Conservation (phyloP, 2,888 invertebrate genomes). For the Thecocarcelia acutangulata region DNA sequence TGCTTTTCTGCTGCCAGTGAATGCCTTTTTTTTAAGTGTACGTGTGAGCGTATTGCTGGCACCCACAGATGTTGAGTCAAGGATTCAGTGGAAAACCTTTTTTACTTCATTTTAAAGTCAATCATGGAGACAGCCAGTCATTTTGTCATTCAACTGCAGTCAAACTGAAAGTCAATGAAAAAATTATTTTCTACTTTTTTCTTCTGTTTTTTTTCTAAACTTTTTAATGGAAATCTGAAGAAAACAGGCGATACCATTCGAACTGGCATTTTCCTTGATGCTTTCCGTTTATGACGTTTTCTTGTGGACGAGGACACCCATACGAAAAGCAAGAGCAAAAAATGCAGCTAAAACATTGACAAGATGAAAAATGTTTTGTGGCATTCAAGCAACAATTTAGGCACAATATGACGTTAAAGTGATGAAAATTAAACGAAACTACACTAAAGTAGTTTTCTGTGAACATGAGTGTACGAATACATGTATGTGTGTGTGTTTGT, state of each 20-base stretch:
- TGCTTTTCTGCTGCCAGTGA: no score
- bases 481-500: background rate
- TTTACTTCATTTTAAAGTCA: conserved; percentile 46
- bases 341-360: conserved; percentile 5
- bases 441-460: conserved; percentile 9
- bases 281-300: background rate
- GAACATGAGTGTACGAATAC: background rate
- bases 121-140: conserved; percentile 53
- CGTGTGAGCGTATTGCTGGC: background rate
- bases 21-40: no score
- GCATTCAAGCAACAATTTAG: conserved; percentile 22
- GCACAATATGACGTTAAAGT: conserved; percentile 49
- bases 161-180: conserved; percentile 36
- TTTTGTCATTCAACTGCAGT: conserved; percentile 48
- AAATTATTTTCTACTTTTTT: background rate
- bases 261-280: background rate
- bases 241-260: conserved; percentile 12
- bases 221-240: background rate
- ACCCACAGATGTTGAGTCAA: background rate
- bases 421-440: conserved; percentile 45
- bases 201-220: background rate
- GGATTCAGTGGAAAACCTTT: conserved; percentile 1
- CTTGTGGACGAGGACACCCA: background rate
- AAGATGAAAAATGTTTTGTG: conserved; percentile 16
- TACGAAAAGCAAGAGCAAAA: background rate